Evolutionary conservation across 2,797 vertebrate genomes (phyloP).

Genomic region (Pogonophryne albipinna): DNA sequence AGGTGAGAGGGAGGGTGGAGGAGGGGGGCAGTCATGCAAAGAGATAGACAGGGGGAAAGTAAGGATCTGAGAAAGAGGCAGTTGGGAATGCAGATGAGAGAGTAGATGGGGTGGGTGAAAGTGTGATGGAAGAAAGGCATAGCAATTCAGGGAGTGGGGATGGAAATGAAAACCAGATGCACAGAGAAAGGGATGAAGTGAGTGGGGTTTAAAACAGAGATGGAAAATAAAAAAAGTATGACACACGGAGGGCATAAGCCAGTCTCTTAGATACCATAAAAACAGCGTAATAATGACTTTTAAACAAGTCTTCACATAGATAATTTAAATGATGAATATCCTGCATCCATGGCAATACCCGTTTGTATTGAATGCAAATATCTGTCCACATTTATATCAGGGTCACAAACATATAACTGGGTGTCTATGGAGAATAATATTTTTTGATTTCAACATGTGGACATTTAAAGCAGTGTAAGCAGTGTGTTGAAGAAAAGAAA

Average conservation of each 20-base stretch:
- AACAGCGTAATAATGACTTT: constrained; percentile 63
- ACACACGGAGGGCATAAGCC: constrained; percentile 59
- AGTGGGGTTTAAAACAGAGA: constrained; percentile 51
- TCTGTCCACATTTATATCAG: not conserved
- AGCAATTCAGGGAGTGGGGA: constrained; percentile 49
- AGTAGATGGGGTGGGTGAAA: constrained; percentile 47
- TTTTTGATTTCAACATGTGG: constrained; percentile 46
- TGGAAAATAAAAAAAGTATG: constrained; percentile 67
- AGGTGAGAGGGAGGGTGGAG: constrained; percentile 46
- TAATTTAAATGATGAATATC: constrained; percentile 14
- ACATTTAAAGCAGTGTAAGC: constrained; percentile 36
- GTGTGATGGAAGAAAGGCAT: constrained; percentile 54
- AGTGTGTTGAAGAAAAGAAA: constrained; percentile 30
- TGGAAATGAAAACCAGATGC: constrained; percentile 82
- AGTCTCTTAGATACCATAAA: constrained; percentile 53
- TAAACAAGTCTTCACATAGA: constrained; percentile 32
- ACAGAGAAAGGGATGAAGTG: constrained; percentile 56
- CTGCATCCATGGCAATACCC: constrained; percentile 3
- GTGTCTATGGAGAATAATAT: constrained; percentile 48
- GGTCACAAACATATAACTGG: constrained; percentile 15
- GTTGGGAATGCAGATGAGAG: constrained; percentile 54
- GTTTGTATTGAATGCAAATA: not conserved
- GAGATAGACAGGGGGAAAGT: constrained; percentile 50
- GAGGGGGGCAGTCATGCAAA: constrained; percentile 46
- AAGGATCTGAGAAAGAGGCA: constrained; percentile 45